A percentile compares a stretch with the other conserved stretches of the same genome.
phyloP scores from a whole-genome alignment of 2,888 invertebrate species.

The Meliscaeva auricollis region DNA sequence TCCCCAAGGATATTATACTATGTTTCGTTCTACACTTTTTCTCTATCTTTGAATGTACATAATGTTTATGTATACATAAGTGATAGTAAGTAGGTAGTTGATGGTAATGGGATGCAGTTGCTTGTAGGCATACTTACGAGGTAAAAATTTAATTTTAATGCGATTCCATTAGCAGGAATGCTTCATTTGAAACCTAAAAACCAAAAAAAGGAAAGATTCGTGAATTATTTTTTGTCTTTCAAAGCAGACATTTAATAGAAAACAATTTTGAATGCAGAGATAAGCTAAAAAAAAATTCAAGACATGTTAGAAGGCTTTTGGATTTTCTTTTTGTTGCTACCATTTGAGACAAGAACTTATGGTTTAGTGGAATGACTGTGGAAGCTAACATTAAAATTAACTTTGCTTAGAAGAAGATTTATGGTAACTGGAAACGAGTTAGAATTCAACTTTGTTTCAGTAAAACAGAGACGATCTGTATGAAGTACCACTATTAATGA shows the following conservation, averaged over 20 bases:
- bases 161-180: constrained; percentile 60
- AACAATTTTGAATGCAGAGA: neutral
- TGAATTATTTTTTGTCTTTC: neutral
- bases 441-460: too few species aligned
- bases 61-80: neutral
- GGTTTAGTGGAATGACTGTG: too few species aligned
- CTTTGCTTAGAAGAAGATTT: too few species aligned
- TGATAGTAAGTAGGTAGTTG: constrained; percentile 43
- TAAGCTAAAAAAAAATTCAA: neutral
- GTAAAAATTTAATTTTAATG: constrained; percentile 62
- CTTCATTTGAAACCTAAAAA: constrained; percentile 17
- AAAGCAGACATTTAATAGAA: neutral
- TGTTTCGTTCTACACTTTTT: constrained; percentile 11
- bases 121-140: constrained; percentile 22
- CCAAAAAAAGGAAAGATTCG: neutral
- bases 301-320: neutral
- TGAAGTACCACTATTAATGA: too few species aligned
- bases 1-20: constrained; percentile 29
- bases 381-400: too few species aligned
- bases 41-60: neutral
- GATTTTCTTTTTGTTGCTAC: neutral
- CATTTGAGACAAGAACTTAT: too few species aligned
- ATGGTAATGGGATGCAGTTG: constrained; percentile 52
- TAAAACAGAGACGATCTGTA: too few species aligned
- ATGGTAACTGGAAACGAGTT: too few species aligned